Percentiles rank a stretch among this genome's conserved stretches.
Conservation (phyloP, 2,888 invertebrate species). For the Lypha dubia region DNA sequence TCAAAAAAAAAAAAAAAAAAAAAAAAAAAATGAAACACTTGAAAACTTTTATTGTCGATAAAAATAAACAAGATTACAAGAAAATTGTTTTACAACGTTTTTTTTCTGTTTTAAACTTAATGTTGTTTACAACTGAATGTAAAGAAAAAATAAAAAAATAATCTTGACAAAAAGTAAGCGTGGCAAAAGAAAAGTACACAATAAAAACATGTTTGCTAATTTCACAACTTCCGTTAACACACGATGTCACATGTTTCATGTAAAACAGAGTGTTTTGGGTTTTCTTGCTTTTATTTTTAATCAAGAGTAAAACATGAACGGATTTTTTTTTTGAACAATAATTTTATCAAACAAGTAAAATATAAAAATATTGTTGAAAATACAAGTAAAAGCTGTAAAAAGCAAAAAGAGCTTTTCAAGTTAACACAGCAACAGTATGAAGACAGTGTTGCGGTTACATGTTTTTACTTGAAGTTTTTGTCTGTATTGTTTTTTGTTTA, state of each 20-base stretch:
- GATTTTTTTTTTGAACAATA: background rate
- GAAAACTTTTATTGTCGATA: background rate
- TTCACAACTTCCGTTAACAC: slow-evolving; percentile 69
- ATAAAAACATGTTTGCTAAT: slow-evolving; percentile 70
- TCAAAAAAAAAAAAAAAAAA: slow-evolving; percentile 2
- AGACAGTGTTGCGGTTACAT: slow-evolving; percentile 24
- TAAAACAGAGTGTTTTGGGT: slow-evolving; percentile 21
- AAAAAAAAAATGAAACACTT: background rate
- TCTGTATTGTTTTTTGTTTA: background rate
- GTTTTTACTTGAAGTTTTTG: background rate
- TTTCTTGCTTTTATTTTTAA: slow-evolving; percentile 13
- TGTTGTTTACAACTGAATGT: slow-evolving; percentile 11
- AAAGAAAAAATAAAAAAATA: background rate
- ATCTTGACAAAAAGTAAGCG: background rate
- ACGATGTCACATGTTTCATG: slow-evolving; percentile 64
- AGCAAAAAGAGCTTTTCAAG: slow-evolving; percentile 36
- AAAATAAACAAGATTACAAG: slow-evolving; percentile 24
- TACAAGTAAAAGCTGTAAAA: background rate
- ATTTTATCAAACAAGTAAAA: slow-evolving; percentile 2
- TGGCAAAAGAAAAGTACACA: slow-evolving; percentile 20
- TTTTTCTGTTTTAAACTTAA: background rate
- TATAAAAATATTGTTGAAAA: background rate
- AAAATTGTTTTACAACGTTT: slow-evolving; percentile 19
- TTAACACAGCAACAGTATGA: slow-evolving; percentile 10
- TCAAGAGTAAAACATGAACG: slow-evolving; percentile 4